Percentiles rank a stretch among this genome's conserved stretches.
These are phyloP conservation scores for Urocolius indicus DNA, from an alignment of 2,113 vertebrate genomes.

Conservation along the genomic window DNA sequence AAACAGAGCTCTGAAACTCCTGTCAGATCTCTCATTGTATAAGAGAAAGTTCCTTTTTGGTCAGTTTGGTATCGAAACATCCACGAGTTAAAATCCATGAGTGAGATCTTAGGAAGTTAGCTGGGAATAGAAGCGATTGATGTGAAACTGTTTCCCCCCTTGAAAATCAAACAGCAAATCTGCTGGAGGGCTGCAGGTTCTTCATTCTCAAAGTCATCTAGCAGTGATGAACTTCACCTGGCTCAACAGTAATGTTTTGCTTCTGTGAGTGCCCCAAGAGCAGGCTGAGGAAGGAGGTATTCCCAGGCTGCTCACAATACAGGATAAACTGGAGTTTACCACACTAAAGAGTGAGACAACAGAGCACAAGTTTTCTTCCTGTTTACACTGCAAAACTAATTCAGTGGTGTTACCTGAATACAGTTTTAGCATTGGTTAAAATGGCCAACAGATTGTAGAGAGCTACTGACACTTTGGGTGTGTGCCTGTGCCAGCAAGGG, in stretches of 20 bases:
- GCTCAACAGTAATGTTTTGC: neutral
- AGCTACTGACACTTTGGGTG: neutral
- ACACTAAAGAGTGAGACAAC: neutral
- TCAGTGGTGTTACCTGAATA: neutral
- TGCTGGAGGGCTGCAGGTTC: neutral
- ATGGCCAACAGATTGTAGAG: neutral
- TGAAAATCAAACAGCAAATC: neutral
- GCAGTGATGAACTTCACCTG: neutral
- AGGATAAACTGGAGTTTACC: neutral
- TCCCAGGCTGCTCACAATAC: neutral
- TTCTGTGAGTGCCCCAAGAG: neutral
- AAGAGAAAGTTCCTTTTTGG: neutral
- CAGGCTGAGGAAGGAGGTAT: neutral
- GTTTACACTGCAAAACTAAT: neutral
- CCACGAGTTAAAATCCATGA: neutral
- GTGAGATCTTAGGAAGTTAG: neutral
- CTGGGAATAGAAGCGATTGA: neutral
- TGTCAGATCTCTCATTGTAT: neutral
- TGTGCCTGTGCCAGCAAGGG: neutral
- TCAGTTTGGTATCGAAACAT: neutral
- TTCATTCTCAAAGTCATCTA: neutral
- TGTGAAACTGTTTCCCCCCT: neutral
- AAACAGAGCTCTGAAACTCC: neutral
- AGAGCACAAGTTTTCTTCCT: fast-evolving
- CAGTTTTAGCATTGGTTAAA: neutral